Evolutionary conservation across 2,888 invertebrate species (phyloP), one percentile per base, ranked within the genome.

Genomic region (Dynastes tityus): DNA sequence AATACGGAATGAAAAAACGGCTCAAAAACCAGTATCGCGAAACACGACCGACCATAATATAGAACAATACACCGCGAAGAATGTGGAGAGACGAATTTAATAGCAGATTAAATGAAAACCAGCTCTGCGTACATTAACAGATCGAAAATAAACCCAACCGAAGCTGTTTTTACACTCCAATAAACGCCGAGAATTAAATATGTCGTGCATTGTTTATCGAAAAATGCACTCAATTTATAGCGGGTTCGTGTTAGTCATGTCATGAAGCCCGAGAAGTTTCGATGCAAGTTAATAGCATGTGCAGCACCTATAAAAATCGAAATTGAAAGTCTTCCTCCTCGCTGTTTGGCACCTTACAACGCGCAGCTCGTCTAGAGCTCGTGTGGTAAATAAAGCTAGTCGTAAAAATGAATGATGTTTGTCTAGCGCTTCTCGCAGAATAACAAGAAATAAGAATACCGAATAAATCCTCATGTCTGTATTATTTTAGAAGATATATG

Each of bases 61-160:
- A 61, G 29, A 11, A 45, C 45, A 45, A 45, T 45, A 11, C 45
- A 8, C 8, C 11, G 45, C 11, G 45, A 45, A 45, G 16, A 65
- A 65, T n/a, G 40, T 5, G 1, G 37, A n/a, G 9, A 16, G 9
- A 32, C 2, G 37, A 11, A 5, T 65, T 32, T n/a, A 65, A 65
- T 37, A 65, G n/a, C n/a, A 65, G 65, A 65, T 37, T 37, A 45
- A 40, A 65, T 16, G 16, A 37, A 65, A 65, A 65, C 65, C 16
- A 16, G 65, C n/a, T 65, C n/a, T n/a, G 64, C 29, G 8, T n/a
- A 11, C 37, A 16, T 40, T 16, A 37, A 37, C 37, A 0, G 32
- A n/a, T 6, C 11, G 32, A 32, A n/a, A 32, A 32, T 13, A 11
- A 65, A n/a, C n/a, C 8, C 37, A 5, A 37, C 16, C 27, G n/a